phyloP scores from a whole-genome alignment of 2,797 vertebrate species.

The Varecia variegata region DNA sequence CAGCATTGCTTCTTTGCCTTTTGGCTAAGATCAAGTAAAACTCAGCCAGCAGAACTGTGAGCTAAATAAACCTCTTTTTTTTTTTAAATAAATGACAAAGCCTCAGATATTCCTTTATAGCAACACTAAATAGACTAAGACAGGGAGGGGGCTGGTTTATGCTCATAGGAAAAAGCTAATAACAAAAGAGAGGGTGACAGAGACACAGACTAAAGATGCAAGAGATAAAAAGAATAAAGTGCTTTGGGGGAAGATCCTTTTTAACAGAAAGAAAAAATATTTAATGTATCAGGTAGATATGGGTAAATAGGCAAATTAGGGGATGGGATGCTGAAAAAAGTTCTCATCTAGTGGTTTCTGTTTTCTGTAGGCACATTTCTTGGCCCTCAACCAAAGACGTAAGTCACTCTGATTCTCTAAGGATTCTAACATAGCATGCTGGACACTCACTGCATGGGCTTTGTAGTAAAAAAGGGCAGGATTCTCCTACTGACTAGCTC shows the following conservation, averaged over 20 bases:
- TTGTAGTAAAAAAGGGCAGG: background rate
- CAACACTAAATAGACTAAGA: background rate
- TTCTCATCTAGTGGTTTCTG: background rate
- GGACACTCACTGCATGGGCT: background rate
- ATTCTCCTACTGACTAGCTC: background rate
- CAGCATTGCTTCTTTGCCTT: background rate
- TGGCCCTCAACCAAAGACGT: background rate
- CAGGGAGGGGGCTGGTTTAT: background rate
- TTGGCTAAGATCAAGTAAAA: background rate
- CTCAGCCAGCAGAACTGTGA: background rate
- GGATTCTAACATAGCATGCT: background rate
- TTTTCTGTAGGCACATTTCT: background rate
- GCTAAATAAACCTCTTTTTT: background rate
- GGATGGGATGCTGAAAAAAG: background rate
- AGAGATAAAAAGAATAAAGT: background rate
- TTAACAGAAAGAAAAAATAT: background rate
- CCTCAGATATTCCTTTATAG: background rate
- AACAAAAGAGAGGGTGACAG: background rate
- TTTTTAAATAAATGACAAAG: background rate
- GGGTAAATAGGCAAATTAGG: background rate
- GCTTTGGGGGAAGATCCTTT: background rate
- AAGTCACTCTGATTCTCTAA: background rate
- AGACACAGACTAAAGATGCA: background rate
- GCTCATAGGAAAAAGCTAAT: background rate
- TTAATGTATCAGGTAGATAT: background rate